Evolutionary conservation across 2,888 invertebrate genomes (phyloP), one percentile per base, ranked within the genome.

Genomic region (Conchocele bisecta): DNA sequence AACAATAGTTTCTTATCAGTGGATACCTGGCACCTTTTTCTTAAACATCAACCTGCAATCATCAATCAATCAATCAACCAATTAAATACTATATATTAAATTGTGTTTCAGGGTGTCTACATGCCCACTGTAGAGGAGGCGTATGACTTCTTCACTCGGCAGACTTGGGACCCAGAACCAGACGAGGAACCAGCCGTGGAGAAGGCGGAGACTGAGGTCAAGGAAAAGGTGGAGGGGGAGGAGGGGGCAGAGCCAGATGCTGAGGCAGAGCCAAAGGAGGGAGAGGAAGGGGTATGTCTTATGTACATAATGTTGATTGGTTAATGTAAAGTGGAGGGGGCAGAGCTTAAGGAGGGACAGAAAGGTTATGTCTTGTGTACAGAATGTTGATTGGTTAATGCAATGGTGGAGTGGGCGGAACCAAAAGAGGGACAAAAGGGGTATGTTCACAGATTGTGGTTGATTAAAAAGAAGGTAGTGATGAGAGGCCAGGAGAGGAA

Each of bases 141-240:
- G 15, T 91, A 83, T 83, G 92, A 92, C 76, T 92, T 92, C 83
- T 92, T 92, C 77, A 92, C 91, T 11, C 88, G 91, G 48, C 86
- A 87, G 17, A n/a, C n/a, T n/a, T 92, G 89, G 88, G 91, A 91
- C 42, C 84, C 86, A 7, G 87, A 87, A 48, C 68, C 73, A 39
- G 86, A 83, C 29, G 82, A 80, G 26, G 77, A 79, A 33, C 63
- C 72, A 42, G 76, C 81, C 72, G 66, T 83, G 77, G 54, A 61
- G 58, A 65, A 82, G 33, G 73, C 75, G 39, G 84, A 83, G 57
- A 81, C 79, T 39, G 79, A 79, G 42, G 74, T 65, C 15, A 79
- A 82, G 28, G 63, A 61, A n/a, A 78, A 81, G 37, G 53, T 69
- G 31, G 70, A 79, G 42, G 77, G 76, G 33, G 72, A 81, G 39